These are phyloP conservation scores for Eulemur coronatus DNA, from an alignment of 2,797 vertebrate genomes.

Conservation along the genomic window DNA sequence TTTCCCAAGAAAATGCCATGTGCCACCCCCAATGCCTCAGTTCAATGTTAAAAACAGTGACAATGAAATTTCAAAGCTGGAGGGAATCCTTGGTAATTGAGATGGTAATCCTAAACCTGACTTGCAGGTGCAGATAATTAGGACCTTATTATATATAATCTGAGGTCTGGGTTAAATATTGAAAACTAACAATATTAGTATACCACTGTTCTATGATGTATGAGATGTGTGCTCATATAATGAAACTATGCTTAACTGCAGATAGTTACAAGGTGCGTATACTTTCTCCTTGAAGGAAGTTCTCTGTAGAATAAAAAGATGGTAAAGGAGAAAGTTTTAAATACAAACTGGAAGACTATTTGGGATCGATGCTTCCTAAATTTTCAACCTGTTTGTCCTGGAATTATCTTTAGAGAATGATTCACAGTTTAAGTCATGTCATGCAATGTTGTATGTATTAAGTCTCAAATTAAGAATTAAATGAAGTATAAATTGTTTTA, in stretches of 20 bases:
- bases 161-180: not conserved
- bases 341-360: not conserved
- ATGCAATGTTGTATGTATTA: not conserved
- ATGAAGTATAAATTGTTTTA: not conserved
- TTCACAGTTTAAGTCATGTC: not conserved
- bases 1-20: not conserved
- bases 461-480: constrained; percentile 17
- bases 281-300: constrained; percentile 29
- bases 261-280: not conserved
- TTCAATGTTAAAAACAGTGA: constrained; percentile 21
- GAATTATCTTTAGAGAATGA: not conserved
- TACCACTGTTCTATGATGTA: not conserved
- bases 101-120: not conserved
- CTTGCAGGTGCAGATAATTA: not conserved
- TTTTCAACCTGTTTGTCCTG: not conserved
- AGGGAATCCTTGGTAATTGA: not conserved
- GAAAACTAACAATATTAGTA: constrained; percentile 12
- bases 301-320: not conserved
- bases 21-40: not conserved
- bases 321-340: constrained; percentile 11
- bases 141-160: not conserved
- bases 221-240: not conserved
- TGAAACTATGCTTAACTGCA: not conserved
- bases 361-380: not conserved
- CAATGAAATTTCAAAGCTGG: not conserved